Evolutionary conservation across 2,888 invertebrate species (phyloP).

Genomic region (Heliconius ismenius): DNA sequence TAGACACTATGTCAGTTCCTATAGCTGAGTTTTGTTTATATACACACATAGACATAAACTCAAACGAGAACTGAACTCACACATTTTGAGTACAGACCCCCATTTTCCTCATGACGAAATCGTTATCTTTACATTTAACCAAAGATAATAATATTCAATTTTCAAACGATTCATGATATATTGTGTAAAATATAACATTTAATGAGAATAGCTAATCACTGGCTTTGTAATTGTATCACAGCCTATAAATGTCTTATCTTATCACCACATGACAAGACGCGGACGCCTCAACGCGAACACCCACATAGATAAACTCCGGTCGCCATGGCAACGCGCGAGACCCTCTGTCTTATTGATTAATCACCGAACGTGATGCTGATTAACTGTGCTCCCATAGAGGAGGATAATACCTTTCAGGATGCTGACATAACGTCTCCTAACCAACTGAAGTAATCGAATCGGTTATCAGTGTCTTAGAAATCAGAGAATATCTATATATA

Average conservation of each 20-base stretch:
- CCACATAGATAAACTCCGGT: constrained; percentile 43
- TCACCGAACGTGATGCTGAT: constrained; percentile 55
- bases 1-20: no score
- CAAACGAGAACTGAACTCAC: neutral
- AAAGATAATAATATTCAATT: no score
- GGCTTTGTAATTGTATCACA: neutral
- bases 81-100: neutral
- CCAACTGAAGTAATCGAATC: constrained; percentile 11
- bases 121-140: no score
- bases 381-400: constrained; percentile 26
- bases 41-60: neutral
- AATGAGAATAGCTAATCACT: neutral
- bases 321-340: constrained; percentile 54
- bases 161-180: neutral
- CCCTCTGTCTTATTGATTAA: constrained; percentile 68
- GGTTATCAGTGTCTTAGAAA: neutral
- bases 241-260: constrained; percentile 23
- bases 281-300: constrained; percentile 12
- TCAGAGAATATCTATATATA: neutral
- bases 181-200: neutral
- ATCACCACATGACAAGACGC: neutral
- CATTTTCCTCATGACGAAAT: neutral
- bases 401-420: constrained; percentile 18
- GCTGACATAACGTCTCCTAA: constrained; percentile 21
- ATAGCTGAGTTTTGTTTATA: no score